Evolutionary conservation across 2,113 vertebrate species (phyloP).

Genomic region (Alosa alosa): DNA sequence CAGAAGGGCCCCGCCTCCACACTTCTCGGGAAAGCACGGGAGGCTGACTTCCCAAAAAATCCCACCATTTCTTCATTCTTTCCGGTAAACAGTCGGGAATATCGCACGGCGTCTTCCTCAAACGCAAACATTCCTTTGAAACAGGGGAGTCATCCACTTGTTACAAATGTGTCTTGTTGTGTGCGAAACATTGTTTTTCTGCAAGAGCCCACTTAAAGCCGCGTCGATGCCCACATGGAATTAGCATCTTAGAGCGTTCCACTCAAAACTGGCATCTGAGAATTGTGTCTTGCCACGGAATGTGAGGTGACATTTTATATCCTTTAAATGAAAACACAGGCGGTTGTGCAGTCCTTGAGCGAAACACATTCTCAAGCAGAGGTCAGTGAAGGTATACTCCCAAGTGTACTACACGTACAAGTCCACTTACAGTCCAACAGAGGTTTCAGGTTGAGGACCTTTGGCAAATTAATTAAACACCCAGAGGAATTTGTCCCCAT

Average conservation of each 20-base stretch:
- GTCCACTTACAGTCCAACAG: background rate
- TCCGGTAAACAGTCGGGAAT: slow-evolving; percentile 40
- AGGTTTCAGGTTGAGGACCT: background rate
- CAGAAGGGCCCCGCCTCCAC: slow-evolving; percentile 70
- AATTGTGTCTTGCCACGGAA: background rate
- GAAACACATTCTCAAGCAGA: background rate
- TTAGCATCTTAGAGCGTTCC: background rate
- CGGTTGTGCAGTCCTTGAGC: background rate
- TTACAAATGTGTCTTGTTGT: background rate
- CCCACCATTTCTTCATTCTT: slow-evolving; percentile 55
- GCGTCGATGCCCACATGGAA: background rate
- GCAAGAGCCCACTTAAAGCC: background rate
- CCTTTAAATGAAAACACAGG: background rate
- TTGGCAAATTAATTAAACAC: background rate
- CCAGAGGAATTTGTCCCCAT: background rate
- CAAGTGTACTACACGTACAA: background rate
- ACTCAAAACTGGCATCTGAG: background rate
- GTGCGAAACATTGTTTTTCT: background rate
- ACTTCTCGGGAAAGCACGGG: slow-evolving; percentile 57
- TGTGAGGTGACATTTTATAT: background rate
- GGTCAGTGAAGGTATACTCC: background rate
- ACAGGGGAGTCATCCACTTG: background rate
- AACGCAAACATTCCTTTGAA: background rate
- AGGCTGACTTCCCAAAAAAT: slow-evolving; percentile 62
- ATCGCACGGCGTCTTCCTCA: background rate